Evolutionary conservation across 1,140 invertebrate genomes (phyloP), one percentile per base, ranked within the genome.

Genomic region (Drosophila cardini): DNA sequence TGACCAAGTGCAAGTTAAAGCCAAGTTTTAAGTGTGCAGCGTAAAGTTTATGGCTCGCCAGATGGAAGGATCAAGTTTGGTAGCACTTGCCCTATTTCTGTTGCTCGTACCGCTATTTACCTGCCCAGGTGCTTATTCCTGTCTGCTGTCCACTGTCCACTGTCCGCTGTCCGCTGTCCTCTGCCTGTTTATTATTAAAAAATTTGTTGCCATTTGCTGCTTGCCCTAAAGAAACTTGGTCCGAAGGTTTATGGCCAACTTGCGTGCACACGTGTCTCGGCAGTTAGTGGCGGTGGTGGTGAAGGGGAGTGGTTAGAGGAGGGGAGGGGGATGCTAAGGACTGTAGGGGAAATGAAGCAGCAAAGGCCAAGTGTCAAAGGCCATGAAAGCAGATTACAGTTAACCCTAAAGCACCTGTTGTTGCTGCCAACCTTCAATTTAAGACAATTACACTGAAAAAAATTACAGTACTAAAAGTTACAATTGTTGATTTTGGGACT

Each of bases 101-200:
- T 3, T 26, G 21, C 21, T 26, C 21, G 1, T 26, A 3, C 21
- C 21, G 21, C 21, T 26, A 26, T 26, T 26, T 26, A 26, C 21
- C 21, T 26, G 21, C 4, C 21, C 21, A 26, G 21, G 21, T 15
- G 10, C 16, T 10, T 2, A 5, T n/a, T 11, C 7, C 11, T 5
- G 5, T 8, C n/a, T 21, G 8, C n/a, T 32, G 3, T n/a, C 32
- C 16, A 16, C 10, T 34, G 11, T 36, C 15, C 48, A 10, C 55
- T 43, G 40, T 55, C 57, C 40, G 21, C 21, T 21, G 21, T 21
- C 21, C 21, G 13, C 57, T 43, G 21, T 21, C 21, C 21, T 11
- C 57, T 43, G 13, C 26, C 21, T 77, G 81, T 85, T 85, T 86
- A 82, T 87, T 86, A 87, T 87, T 83, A 87, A 87, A 82, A 87